A percentile compares a stretch with the other conserved stretches of the same genome.
phyloP scores from a whole-genome alignment of 2,888 invertebrate genomes.

The Melanostoma mellinum region DNA sequence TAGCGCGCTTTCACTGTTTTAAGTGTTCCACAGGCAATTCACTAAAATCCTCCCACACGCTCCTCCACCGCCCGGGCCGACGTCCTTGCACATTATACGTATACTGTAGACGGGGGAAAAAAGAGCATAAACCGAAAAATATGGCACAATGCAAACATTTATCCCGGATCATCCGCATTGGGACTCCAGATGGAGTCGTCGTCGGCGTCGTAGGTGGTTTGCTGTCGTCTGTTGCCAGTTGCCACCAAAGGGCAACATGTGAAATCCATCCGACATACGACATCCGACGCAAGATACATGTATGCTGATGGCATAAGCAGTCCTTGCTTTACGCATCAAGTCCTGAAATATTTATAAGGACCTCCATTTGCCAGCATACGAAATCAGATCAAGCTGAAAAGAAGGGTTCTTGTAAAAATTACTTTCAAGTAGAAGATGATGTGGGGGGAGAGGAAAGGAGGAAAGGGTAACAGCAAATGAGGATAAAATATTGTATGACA shows the following conservation, averaged over 20 bases:
- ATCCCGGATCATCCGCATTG: constrained; percentile 63
- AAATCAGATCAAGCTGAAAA: constrained; percentile 48
- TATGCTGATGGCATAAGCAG: constrained; percentile 6
- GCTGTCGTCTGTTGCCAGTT: constrained; percentile 53
- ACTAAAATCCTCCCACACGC: constrained; percentile 42
- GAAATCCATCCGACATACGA: constrained; percentile 51
- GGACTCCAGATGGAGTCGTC: constrained; percentile 50
- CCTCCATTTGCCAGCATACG: constrained; percentile 66
- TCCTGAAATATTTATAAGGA: constrained; percentile 70
- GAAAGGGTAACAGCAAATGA: constrained; percentile 52
- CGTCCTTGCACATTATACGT: not conserved
- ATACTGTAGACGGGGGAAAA: not conserved
- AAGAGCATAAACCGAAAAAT: constrained; percentile 55
- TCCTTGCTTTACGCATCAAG: constrained; percentile 58
- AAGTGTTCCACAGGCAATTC: constrained; percentile 72
- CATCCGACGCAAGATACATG: constrained; percentile 23
- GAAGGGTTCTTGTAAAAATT: constrained; percentile 40
- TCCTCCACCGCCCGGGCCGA: not conserved
- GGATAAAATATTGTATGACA: constrained; percentile 72
- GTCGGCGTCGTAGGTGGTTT: constrained; percentile 39
- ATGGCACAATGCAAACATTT: constrained; percentile 65
- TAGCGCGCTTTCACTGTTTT: constrained; percentile 65
- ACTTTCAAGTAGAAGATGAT: constrained; percentile 14
- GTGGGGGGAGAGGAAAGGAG: not conserved
- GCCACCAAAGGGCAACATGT: constrained; percentile 71